Percentiles rank a stretch among this genome's conserved stretches.
phyloP scores from a whole-genome alignment of 2,113 vertebrate species.

The Gymnobelideus leadbeateri region DNA sequence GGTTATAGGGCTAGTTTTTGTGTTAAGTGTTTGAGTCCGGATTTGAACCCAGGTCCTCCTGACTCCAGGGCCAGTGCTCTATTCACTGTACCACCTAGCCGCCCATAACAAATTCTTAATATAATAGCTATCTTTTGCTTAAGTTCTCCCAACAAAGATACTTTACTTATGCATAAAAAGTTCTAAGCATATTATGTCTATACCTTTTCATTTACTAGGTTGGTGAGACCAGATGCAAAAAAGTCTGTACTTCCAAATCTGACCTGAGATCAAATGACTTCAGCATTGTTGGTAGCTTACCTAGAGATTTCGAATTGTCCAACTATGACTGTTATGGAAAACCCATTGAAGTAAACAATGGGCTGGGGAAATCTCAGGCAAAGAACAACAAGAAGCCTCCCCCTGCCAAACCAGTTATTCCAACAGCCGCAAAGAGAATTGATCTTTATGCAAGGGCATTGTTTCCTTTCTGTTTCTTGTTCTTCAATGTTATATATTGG shows the following conservation, averaged over 20 bases:
- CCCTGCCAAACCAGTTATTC: slow-evolving; percentile 96
- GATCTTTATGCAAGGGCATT: slow-evolving; percentile 97
- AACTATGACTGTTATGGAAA: slow-evolving; percentile 99
- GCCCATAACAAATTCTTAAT: neutral
- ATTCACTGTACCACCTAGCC: too few species aligned
- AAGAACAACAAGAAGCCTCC: slow-evolving; percentile 96
- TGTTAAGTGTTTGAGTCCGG: too few species aligned
- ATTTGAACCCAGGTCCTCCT: too few species aligned
- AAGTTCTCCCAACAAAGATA: neutral
- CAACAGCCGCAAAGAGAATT: slow-evolving; percentile 95
- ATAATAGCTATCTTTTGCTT: neutral
- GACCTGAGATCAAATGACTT: slow-evolving; percentile 98
- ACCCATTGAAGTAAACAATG: slow-evolving; percentile 91
- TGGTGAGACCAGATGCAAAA: slow-evolving; percentile 97
- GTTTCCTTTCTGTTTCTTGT: slow-evolving; percentile 98
- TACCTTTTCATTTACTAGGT: slow-evolving; percentile 87
- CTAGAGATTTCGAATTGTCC: slow-evolving; percentile 98
- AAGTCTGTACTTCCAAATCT: slow-evolving; percentile 98
- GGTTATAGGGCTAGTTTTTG: too few species aligned
- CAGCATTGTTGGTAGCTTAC: slow-evolving; percentile 99
- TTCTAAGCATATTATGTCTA: slow-evolving; percentile 48
- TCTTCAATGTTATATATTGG: slow-evolving; percentile 99
- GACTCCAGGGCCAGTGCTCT: too few species aligned
- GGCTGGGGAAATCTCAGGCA: slow-evolving; percentile 90
- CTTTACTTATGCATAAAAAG: slow-evolving; percentile 57